Evolutionary conservation across 2,113 vertebrate genomes (phyloP), one percentile per base, ranked within the genome.

Genomic region (Prunella fulvescens): DNA sequence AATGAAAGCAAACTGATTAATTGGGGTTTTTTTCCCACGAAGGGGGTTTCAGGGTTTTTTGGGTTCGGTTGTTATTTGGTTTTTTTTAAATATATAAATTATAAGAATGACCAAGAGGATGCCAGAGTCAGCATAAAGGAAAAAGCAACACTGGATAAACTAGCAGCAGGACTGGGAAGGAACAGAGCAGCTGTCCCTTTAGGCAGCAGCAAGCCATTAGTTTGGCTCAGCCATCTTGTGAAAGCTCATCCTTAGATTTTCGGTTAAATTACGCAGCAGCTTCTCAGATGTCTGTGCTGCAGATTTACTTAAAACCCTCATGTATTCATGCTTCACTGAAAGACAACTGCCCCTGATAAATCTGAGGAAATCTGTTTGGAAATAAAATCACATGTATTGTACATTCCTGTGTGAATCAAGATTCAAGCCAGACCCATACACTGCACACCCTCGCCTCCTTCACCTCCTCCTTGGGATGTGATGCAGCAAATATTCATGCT

Each of bases 201-300:
- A 95, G 95, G 92, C 93, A 94, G 71, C 93, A 94, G 81, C 70
- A 80, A 92, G 88, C 82, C 87, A 84, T 87, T 91, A 92, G 77
- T 86, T 88, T 95, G 94, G 50, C 74, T 91, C 86, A 93, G 95
- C 93, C 92, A 94, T 94, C 93, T 97, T 92, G 74, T 62, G 76
- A 90, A 88, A 93, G 86, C 90, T 88, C 79, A 95, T 81, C 86
- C 86, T 72, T 73, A 76, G 72, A 74, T 90, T 93, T 92, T 94
- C 64, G 14, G 91, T 92, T 89, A 94, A 82, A 89, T 83, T 87
- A 93, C 58, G 1, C 44, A 86, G 93, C 62, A 91, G 83, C 67
- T 89, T 93, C 92, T 97, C 89, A 62, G 65, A 91, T 88, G 72
- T 51, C 90, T 73, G 56, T 40, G 64, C 87, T 86, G 79, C 81